Base-by-base conservation (phyloP, 2,797 vertebrate genomes). In the Schizopygopsis pylzovi region DNA sequence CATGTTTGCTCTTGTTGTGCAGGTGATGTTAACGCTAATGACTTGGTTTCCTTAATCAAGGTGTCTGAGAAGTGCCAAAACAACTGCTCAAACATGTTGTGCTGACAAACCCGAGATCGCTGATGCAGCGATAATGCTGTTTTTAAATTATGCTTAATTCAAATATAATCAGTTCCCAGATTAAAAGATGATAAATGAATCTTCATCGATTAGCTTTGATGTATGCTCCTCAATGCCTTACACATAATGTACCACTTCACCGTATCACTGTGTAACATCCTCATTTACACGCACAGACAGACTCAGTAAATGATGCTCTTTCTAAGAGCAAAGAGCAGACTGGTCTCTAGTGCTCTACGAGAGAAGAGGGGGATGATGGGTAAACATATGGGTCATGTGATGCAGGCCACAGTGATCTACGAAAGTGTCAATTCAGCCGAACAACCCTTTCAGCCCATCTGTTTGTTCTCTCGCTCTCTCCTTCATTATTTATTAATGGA, bases 401-500 rank as follows among this genome's bases (percentile, higher is more conserved):
- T 81, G 76, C 45, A 79, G 85, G 49, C 43, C 47, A 80, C n/a
- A 41, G 63, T 82, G 81, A 83, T 45, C 80, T 83, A 41, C 13
- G 77, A 85, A 90, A 82, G 39, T 76, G 89, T 89, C 77, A 83
- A 56, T 83, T 90, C 88, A 90, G 88, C 86, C 65, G 72, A 85
- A 85, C 39, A 49, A 41, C 39, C 73, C 52, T 87, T 67, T 82
- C 71, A 83, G 61, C 68, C 72, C 84, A 86, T 87, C 84, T 86
- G 83, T 79, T 75, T 79, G 80, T 54, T 86, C 78, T 81, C 65
- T 72, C 77, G 15, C 71, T 79, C 83, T 63, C 59, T 81, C 81
- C 68, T 88, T 84, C 61, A 88, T 90, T 86, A 84, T 88, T 86
- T 90, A 90, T 88, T 81, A 84, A 90, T 87, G 79, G 78, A 85